Percentiles rank a stretch among this genome's conserved stretches.
These are phyloP conservation scores for Notechis scutatus DNA, from an alignment of 2,113 vertebrate species.

Conservation along the genomic window DNA sequence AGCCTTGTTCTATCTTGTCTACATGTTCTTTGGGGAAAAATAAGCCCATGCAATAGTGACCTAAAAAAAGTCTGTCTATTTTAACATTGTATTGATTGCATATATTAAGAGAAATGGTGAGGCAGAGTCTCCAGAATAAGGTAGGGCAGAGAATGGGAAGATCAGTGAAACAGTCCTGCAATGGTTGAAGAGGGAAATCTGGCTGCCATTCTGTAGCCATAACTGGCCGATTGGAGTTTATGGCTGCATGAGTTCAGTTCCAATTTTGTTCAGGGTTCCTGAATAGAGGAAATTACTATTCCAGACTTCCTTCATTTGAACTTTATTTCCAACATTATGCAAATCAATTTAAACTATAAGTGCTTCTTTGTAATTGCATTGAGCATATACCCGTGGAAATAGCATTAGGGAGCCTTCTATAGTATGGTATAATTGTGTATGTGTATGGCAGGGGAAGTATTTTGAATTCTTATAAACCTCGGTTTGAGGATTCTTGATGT, in stretches of 20 bases:
- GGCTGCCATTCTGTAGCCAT: neutral
- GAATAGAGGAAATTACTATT: neutral
- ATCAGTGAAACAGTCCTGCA: neutral
- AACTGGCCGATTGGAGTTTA: neutral
- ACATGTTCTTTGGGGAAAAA: neutral
- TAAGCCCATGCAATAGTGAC: neutral
- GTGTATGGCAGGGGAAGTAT: neutral
- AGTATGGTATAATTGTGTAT: neutral
- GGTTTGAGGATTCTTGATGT: constrained; percentile 26
- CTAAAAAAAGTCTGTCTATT: neutral
- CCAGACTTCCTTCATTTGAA: neutral
- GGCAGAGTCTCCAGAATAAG: neutral
- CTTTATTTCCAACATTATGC: neutral
- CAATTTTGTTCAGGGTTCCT: neutral
- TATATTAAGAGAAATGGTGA: neutral
- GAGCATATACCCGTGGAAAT: neutral
- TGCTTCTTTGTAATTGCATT: neutral
- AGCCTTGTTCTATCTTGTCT: neutral
- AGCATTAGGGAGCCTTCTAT: neutral
- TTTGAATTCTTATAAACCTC: constrained; percentile 46
- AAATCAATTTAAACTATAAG: neutral
- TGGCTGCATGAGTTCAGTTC: neutral
- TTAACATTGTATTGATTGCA: neutral
- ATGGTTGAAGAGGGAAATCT: neutral
- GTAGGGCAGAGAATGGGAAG: neutral